Evolutionary conservation across 2,888 invertebrate species (phyloP).

Genomic region (Megaustenia siamemsis): DNA sequence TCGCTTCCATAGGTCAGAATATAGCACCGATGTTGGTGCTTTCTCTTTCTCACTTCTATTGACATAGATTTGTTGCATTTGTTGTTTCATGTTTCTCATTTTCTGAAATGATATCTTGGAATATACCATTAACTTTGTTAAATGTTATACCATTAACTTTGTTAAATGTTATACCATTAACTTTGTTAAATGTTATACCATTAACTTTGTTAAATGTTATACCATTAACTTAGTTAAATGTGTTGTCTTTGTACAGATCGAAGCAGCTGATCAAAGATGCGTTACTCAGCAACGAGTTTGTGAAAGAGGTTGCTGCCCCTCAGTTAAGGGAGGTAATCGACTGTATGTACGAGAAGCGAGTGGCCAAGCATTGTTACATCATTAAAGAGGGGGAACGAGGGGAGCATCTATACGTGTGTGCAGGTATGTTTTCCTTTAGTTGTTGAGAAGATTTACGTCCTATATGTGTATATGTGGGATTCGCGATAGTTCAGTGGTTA

Average conservation of each 20-base stretch:
- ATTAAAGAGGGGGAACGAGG: slow-evolving; percentile 91
- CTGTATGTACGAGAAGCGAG: slow-evolving; percentile 88
- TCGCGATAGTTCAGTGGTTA: too few relatives aligned
- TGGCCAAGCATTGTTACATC: slow-evolving; percentile 86
- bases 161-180: too few relatives aligned
- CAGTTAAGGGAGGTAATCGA: slow-evolving; percentile 88
- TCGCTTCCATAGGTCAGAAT: too few relatives aligned
- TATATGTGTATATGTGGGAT: neutral
- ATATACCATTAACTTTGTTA: neutral
- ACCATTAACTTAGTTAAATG: too few relatives aligned
- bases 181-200: too few relatives aligned
- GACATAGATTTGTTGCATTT: too few relatives aligned
- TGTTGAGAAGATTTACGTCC: neutral
- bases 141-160: too few relatives aligned
- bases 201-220: too few relatives aligned
- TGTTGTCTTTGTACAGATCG: slow-evolving; percentile 80
- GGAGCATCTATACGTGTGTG: slow-evolving; percentile 91
- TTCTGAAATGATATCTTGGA: too few relatives aligned
- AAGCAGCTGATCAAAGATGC: slow-evolving; percentile 86
- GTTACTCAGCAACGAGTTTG: slow-evolving; percentile 89
- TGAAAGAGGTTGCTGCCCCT: slow-evolving; percentile 88
- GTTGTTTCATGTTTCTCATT: too few relatives aligned
- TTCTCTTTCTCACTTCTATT: too few relatives aligned
- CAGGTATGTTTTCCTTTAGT: slow-evolving; percentile 78
- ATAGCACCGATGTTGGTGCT: too few relatives aligned